Evolutionary conservation across 2,888 invertebrate species (phyloP), one percentile per base, ranked within the genome.

Genomic region (Crocallis elinguaria): DNA sequence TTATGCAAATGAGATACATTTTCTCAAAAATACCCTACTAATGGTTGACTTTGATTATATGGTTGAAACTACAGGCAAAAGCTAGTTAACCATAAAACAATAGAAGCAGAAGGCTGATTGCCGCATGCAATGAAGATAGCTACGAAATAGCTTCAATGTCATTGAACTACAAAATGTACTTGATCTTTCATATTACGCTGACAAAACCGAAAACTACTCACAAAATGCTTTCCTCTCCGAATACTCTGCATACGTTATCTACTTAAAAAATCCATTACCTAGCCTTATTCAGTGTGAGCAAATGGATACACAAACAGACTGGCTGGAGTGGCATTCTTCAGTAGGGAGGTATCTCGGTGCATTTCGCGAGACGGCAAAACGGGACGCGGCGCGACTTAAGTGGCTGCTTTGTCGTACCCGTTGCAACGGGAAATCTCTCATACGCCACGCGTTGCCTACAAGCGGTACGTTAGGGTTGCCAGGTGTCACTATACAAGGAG

Each of bases 221-320:
- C 4, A 14, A 29, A 36, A 21, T 2, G 30, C 49, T 42, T 30
- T 16, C n/a, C 32, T 7, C n/a, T n/a, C n/a, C 42, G 7, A 9
- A n/a, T 13, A 14, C 13, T 43, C 33, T 50, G 48, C 56, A 57
- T 49, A 61, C 57, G 57, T 64, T 64, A 65, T 62, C 56, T 66
- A 61, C 57, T 66, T 60, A 69, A 71, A 73, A 81, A 82, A 79
- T 79, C 79, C 80, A 82, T 81, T 82, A 82, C 73, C 64, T 63
- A 60, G 60, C 64, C 67, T 66, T 68, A 69, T 78, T 75, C 73
- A 72, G 71, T 67, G 70, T 69, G 64, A 68, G 79, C 75, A 83
- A 85, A 84, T 84, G 84, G 80, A 77, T 82, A 77, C 73, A 82
- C 84, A 86, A 84, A 85, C 81, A 84, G 72, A 66, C 67, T 68